Evolutionary conservation across 2,113 vertebrate genomes (phyloP).

Genomic region (Apteryx mantelli): DNA sequence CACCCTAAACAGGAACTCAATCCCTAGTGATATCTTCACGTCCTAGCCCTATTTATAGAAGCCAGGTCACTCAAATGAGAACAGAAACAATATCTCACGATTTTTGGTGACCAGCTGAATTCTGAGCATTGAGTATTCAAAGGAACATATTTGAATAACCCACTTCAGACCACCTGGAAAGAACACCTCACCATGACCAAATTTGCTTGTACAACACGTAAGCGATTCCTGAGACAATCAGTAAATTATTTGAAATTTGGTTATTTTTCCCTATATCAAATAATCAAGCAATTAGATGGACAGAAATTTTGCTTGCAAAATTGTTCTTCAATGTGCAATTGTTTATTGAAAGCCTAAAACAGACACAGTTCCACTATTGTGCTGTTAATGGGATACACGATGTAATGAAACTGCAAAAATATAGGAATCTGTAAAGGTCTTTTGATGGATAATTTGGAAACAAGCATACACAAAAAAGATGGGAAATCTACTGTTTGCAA

Average conservation of each 20-base stretch:
- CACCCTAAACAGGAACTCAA: slow-evolving; percentile 52
- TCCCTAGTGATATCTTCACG: slow-evolving; percentile 35
- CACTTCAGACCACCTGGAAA: not conserved
- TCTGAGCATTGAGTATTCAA: not conserved
- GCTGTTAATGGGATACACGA: not conserved
- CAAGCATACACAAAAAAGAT: not conserved
- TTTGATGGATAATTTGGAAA: not conserved
- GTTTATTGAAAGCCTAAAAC: not conserved
- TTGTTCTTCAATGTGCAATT: not conserved
- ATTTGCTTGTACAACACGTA: not conserved
- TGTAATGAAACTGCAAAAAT: not conserved
- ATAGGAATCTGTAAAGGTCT: not conserved
- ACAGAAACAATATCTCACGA: not conserved
- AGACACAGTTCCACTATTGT: not conserved
- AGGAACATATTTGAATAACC: not conserved
- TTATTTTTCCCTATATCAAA: not conserved
- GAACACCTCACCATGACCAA: fast-evolving
- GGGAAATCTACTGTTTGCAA: not conserved
- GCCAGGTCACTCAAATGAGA: slow-evolving; percentile 42
- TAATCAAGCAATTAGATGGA: not conserved
- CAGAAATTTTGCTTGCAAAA: not conserved
- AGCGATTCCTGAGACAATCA: fast-evolving
- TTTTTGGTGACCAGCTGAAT: not conserved
- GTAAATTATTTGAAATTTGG: not conserved
- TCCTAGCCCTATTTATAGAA: slow-evolving; percentile 39